A percentile compares a stretch with the other conserved stretches of the same genome.
Conservation (phyloP, 1,140 invertebrate species). For the Dinothrombium tinctorium region DNA sequence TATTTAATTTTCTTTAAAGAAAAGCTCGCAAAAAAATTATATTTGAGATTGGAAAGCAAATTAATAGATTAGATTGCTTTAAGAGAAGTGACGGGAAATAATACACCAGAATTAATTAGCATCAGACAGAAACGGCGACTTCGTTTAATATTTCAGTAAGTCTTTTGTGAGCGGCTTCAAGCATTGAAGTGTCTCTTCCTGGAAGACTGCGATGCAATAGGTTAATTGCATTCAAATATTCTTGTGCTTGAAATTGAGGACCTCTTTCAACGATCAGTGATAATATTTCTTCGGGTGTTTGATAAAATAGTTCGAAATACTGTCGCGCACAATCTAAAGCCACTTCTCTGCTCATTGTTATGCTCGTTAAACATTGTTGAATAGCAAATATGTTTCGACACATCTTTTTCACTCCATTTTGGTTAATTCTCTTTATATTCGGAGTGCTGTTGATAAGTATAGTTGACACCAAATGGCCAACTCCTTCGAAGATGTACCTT, state of each 20-base stretch:
- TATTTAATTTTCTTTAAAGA: too few relatives aligned
- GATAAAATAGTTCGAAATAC: conserved; percentile 67
- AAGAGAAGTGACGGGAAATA: too few relatives aligned
- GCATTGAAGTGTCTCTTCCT: conserved; percentile 20
- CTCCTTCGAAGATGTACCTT: conserved; percentile 83
- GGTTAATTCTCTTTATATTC: conserved; percentile 50
- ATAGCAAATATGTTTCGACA: conserved; percentile 61
- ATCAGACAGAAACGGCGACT: conserved; percentile 33
- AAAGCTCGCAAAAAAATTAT: too few relatives aligned
- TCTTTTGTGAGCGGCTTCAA: conserved; percentile 30
- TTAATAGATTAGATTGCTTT: too few relatives aligned
- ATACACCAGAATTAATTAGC: background rate
- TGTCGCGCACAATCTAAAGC: conserved; percentile 64
- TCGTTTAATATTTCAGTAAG: conserved; percentile 39
- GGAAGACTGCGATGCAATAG: conserved; percentile 34
- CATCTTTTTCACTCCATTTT: conserved; percentile 53
- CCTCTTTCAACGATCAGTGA: conserved; percentile 51
- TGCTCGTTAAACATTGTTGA: conserved; percentile 59
- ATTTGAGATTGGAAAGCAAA: too few relatives aligned
- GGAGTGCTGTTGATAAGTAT: conserved; percentile 60
- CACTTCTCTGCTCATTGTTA: conserved; percentile 53
- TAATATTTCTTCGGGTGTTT: conserved; percentile 65
- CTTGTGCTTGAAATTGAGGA: conserved; percentile 52
- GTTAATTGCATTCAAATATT: conserved; percentile 61
- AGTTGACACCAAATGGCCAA: conserved; percentile 60